Evolutionary conservation across 2,113 vertebrate species (phyloP), one percentile per base, ranked within the genome.

Genomic region (Agapornis roseicollis): DNA sequence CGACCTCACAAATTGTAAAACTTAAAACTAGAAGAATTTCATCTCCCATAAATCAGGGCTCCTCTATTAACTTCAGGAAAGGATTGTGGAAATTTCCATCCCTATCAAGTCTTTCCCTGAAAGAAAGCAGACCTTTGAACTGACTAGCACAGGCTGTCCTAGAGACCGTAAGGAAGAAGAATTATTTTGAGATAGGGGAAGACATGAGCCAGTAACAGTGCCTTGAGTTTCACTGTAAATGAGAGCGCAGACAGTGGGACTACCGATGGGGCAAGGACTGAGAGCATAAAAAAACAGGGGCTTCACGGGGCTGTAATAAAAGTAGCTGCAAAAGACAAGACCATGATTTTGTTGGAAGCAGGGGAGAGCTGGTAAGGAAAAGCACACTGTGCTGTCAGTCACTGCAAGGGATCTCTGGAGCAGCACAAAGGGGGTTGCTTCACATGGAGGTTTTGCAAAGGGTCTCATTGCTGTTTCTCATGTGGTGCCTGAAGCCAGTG

Each of bases 61-160:
- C 60, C 25, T 65, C 86, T 92, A 65, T 64, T 89, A 94, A 53
- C 60, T 88, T 66, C 77, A 76, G 61, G 80, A 81, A 93, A 81
- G 80, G 53, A 87, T 11, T 80, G 71, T 92, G 81, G 91, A 95
- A 94, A 93, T 89, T 94, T 92, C 89, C 91, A 95, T 37, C 65
- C 65, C 61, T 71, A 68, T 77, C 80, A 76, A 64, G 47, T 13
- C 22, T 17, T 77, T 60, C 80, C 70, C 81, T 96, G 93, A 96
- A 82, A 93, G 91, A 95, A 96, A 93, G 33, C 95, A 94, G 91
- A 93, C 42, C 93, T 87, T 76, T 91, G 66, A 89, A 37, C 89
- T 52, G 74, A 89, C 87, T 87, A 61, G 91, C 78, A 88, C 66
- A 5, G 74, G 66, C 89, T 88, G 91, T 80, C 68, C 60, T 72